These are phyloP conservation scores for Morpho helenor DNA, from an alignment of 2,888 invertebrate genomes.

Conservation along the genomic window DNA sequence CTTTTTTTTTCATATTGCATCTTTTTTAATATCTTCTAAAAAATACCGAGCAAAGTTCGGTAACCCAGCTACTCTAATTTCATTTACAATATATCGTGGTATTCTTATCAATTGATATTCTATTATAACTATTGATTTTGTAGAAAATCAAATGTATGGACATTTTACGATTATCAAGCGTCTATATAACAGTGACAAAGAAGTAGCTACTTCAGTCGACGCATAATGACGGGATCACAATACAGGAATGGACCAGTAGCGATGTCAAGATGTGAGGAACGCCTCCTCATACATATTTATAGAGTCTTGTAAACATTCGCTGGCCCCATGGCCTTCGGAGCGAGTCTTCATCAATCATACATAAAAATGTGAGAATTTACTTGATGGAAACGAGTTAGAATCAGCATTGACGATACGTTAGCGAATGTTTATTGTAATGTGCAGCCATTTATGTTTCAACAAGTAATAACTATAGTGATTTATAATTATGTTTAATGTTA, in stretches of 20 bases:
- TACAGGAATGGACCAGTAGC: conserved; percentile 56
- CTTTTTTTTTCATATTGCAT: no score
- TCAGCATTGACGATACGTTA: conserved; percentile 5
- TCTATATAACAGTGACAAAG: conserved; percentile 44
- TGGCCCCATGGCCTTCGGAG: conserved; percentile 18
- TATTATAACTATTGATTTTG: no score
- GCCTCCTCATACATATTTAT: conserved; percentile 74
- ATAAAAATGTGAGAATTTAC: conserved; percentile 23
- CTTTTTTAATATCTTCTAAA: no score
- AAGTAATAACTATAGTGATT: no score
- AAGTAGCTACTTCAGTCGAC: conserved; percentile 59
- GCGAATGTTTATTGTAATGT: conserved; percentile 16
- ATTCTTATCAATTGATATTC: no score
- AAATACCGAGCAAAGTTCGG: no score
- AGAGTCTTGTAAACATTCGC: conserved; percentile 31
- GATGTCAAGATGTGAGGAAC: conserved; percentile 49
- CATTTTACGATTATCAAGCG: not conserved
- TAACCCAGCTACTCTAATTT: no score
- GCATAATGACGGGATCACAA: conserved; percentile 62
- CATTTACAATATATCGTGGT: no score
- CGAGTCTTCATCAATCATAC: conserved; percentile 21
- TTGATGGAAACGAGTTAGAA: conserved; percentile 14
- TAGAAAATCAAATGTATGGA: no score
- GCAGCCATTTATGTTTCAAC: conserved; percentile 18
- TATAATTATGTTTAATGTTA: no score